These are phyloP conservation scores for Maconellicoccus hirsutus DNA, from an alignment of 1,140 invertebrate genomes.

Conservation along the genomic window DNA sequence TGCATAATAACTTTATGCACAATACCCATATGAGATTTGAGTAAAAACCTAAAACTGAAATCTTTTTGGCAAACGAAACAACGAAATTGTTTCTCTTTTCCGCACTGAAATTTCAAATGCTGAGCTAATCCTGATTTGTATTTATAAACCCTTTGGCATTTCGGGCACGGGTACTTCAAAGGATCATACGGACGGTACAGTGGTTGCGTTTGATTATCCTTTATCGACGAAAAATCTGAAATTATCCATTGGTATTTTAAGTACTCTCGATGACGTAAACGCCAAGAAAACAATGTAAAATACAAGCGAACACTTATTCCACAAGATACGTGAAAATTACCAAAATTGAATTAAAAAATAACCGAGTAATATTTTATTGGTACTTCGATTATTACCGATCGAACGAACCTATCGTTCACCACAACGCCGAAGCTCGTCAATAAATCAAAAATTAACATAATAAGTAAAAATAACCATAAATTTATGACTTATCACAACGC, in stretches of 20 bases:
- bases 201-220: too few species aligned
- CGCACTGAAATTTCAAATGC: slow-evolving; percentile 41
- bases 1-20: neutral
- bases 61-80: slow-evolving; percentile 36
- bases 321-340: too few species aligned
- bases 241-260: too few species aligned
- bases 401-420: neutral
- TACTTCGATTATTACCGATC: neutral
- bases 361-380: too few species aligned
- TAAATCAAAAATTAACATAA: neutral
- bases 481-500: too few species aligned
- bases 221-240: too few species aligned
- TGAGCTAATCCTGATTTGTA: slow-evolving; percentile 40
- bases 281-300: too few species aligned
- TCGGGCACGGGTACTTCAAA: neutral
- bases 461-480: too few species aligned
- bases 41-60: neutral
- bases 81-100: slow-evolving; percentile 34
- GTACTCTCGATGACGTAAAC: too few species aligned
- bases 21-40: slow-evolving; percentile 19
- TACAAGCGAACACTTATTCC: too few species aligned
- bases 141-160: slow-evolving; percentile 39
- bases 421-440: neutral
- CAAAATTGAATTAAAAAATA: too few species aligned
- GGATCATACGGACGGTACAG: too few species aligned